A percentile compares a stretch with the other conserved stretches of the same genome.
Conservation (phyloP, 2,888 invertebrate genomes). For the Julus scandinavius region DNA sequence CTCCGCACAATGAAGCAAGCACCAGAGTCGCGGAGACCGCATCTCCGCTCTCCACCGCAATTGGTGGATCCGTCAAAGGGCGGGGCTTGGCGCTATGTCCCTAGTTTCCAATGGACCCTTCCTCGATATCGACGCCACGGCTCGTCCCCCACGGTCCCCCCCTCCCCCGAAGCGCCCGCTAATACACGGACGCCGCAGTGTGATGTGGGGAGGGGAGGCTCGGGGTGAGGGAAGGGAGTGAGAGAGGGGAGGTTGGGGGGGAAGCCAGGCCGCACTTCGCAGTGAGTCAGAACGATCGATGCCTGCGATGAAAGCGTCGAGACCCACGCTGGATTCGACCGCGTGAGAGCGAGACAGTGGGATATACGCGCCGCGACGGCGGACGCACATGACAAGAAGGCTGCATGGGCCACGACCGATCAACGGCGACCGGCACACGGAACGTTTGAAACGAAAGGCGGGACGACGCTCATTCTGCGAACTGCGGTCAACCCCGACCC, state of each 20-base stretch:
- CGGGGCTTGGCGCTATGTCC: not conserved
- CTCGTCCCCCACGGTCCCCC: not conserved
- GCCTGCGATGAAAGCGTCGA: not conserved
- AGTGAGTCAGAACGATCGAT: constrained; percentile 27
- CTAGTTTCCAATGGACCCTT: not conserved
- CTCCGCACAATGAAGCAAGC: not conserved
- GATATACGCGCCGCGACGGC: constrained; percentile 15
- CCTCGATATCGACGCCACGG: not conserved
- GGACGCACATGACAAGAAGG: not conserved
- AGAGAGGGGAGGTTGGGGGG: not conserved
- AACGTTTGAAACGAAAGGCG: not conserved
- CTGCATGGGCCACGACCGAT: not conserved
- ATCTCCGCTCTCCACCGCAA: not conserved
- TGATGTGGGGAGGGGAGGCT: not conserved
- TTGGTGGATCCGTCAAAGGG: not conserved
- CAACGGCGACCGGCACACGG: not conserved
- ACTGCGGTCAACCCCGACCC: not conserved
- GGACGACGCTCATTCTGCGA: not conserved
- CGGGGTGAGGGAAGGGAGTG: not conserved
- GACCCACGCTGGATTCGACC: not conserved
- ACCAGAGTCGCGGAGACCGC: not conserved
- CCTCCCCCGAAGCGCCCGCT: not conserved
- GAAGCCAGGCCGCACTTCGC: no score
- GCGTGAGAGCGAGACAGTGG: constrained; percentile 1
- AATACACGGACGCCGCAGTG: constrained; percentile 24